phyloP scores from a whole-genome alignment of 2,888 invertebrate genomes.

The Morinoia aosen region DNA sequence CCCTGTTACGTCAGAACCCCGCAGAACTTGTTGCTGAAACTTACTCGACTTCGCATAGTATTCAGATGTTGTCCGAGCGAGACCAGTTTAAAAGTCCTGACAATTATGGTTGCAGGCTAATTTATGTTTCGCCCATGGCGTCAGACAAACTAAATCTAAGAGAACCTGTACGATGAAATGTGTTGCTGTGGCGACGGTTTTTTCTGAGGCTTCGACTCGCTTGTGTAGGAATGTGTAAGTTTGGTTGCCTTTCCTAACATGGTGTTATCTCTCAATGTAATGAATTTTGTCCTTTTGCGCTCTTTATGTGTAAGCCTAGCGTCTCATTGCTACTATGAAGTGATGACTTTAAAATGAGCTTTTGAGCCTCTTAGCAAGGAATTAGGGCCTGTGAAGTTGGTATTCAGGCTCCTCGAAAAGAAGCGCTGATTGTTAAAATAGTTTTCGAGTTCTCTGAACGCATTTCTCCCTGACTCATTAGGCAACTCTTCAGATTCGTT shows the following conservation, averaged over 20 bases:
- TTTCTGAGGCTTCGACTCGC: background rate
- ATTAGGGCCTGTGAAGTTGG: background rate
- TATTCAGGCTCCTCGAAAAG: background rate
- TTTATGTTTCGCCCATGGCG: slow-evolving; percentile 10
- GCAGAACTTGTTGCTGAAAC: background rate
- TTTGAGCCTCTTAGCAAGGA: background rate
- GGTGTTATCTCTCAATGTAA: background rate
- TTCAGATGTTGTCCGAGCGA: background rate
- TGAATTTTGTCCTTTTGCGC: background rate
- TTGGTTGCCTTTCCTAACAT: background rate
- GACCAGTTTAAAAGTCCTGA: background rate
- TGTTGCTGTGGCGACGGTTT: background rate
- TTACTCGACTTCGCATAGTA: background rate
- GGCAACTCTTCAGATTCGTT: background rate
- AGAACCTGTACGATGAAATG: background rate
- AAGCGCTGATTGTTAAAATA: background rate
- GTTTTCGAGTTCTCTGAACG: background rate
- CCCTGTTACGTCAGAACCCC: background rate
- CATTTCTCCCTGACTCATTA: background rate
- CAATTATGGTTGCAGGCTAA: slow-evolving; percentile 13
- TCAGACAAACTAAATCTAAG: background rate
- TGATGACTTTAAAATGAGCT: background rate
- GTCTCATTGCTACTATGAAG: background rate
- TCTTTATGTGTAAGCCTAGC: background rate
- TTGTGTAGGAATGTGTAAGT: background rate